A percentile compares a stretch with the other conserved stretches of the same genome.
Conservation (phyloP, 2,797 vertebrate genomes). For the Myiothlypis chrysogaster region DNA sequence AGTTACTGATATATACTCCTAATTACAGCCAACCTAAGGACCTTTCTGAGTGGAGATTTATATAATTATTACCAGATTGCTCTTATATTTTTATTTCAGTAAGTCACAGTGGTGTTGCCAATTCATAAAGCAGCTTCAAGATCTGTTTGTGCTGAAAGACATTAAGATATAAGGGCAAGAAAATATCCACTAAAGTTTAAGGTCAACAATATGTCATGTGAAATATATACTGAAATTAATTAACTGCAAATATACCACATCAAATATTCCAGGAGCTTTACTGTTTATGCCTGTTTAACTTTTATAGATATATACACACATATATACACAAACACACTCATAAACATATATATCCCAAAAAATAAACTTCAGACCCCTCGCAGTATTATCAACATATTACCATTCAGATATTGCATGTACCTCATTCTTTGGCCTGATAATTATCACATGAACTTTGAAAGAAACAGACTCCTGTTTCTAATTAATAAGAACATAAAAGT, state of each 20-base stretch:
- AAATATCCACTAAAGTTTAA: conserved; percentile 26
- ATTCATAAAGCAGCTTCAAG: conserved; percentile 4
- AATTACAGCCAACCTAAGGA: background rate
- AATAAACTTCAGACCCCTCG: background rate
- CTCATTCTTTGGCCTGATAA: conserved; percentile 11
- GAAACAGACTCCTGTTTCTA: conserved; percentile 42
- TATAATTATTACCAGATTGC: background rate
- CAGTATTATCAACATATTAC: background rate
- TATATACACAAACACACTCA: background rate
- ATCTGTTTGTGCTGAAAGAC: background rate
- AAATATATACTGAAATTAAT: background rate
- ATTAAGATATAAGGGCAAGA: conserved; percentile 1
- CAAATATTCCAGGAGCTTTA: background rate
- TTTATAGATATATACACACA: background rate
- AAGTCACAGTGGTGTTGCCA: background rate
- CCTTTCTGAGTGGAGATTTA: background rate
- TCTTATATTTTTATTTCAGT: background rate
- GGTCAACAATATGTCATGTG: background rate
- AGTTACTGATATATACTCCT: background rate
- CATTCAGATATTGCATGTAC: background rate
- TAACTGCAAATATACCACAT: background rate
- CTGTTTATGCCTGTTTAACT: background rate
- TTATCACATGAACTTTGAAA: conserved; percentile 26
- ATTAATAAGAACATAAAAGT: conserved; percentile 34
- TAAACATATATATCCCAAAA: background rate